Conservation (phyloP, 2,113 vertebrate species). For the Otolemur garnettii region DNA sequence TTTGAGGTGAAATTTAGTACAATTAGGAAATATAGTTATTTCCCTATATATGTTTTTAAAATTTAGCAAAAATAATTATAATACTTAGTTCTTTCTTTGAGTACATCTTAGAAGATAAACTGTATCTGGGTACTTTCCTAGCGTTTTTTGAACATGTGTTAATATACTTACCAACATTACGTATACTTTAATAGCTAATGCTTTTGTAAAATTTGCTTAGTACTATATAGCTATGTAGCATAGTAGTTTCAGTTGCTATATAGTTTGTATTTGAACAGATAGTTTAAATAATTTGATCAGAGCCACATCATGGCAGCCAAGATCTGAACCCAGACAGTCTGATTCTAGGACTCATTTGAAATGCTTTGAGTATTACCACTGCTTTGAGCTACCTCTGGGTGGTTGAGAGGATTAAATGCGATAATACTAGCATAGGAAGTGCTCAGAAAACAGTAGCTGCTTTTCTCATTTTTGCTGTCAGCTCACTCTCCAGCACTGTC, state of each 20-base stretch:
- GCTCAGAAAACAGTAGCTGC: background rate
- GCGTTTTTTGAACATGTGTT: background rate
- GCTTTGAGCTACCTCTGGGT: background rate
- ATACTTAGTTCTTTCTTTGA: constrained; percentile 12
- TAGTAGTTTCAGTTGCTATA: background rate
- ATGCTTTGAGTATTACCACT: background rate
- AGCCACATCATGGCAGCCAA: background rate
- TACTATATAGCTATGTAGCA: background rate
- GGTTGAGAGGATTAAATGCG: background rate
- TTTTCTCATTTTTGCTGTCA: background rate
- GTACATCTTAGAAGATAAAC: constrained; percentile 3
- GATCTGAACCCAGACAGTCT: background rate
- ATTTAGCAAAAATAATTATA: background rate
- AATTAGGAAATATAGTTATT: background rate
- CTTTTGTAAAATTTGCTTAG: constrained; percentile 1
- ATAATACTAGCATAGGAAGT: background rate
- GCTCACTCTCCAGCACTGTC: background rate
- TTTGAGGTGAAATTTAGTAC: constrained; percentile 52
- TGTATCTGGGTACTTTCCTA: background rate
- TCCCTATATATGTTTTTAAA: background rate
- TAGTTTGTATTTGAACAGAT: constrained; percentile 42
- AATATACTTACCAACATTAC: background rate
- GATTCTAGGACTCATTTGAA: background rate
- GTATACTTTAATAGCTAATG: background rate
- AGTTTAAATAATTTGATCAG: constrained; percentile 45